phyloP scores from a whole-genome alignment of 2,888 invertebrate species.

The Xylota segnis region DNA sequence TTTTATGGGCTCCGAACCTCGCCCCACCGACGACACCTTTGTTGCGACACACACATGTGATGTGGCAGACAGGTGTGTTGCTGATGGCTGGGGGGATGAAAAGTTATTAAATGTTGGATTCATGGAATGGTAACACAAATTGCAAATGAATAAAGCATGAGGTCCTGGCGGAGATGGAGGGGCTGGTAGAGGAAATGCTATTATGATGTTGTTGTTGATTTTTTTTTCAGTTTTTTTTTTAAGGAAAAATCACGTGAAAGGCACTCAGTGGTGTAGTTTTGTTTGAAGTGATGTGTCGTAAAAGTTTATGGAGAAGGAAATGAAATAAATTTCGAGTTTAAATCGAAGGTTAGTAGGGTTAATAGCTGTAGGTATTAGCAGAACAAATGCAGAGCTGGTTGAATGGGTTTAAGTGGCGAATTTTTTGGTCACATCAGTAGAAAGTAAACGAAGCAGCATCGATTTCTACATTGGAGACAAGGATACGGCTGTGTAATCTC shows the following conservation, averaged over 20 bases:
- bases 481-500: no score
- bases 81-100: slow-evolving; percentile 39
- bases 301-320: slow-evolving; percentile 31
- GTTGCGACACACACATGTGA: background rate
- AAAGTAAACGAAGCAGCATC: no score
- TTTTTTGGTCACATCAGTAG: background rate
- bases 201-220: slow-evolving; percentile 9
- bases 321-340: slow-evolving; percentile 22
- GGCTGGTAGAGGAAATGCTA: slow-evolving; percentile 8
- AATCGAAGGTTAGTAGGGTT: slow-evolving; percentile 20
- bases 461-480: no score
- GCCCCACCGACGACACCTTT: background rate
- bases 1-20: background rate
- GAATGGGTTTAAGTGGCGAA: background rate
- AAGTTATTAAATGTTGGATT: slow-evolving; percentile 75
- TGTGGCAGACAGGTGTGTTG: slow-evolving; percentile 18
- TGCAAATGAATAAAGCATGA: slow-evolving; percentile 73
- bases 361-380: slow-evolving; percentile 25
- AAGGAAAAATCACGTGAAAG: slow-evolving; percentile 8
- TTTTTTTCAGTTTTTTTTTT: background rate
- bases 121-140: slow-evolving; percentile 65
- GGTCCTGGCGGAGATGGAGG: slow-evolving; percentile 19
- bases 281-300: slow-evolving; percentile 28
- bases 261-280: slow-evolving; percentile 24
- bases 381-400: background rate